phyloP scores from a whole-genome alignment of 2,797 vertebrate species.

The Poeciliopsis turneri region DNA sequence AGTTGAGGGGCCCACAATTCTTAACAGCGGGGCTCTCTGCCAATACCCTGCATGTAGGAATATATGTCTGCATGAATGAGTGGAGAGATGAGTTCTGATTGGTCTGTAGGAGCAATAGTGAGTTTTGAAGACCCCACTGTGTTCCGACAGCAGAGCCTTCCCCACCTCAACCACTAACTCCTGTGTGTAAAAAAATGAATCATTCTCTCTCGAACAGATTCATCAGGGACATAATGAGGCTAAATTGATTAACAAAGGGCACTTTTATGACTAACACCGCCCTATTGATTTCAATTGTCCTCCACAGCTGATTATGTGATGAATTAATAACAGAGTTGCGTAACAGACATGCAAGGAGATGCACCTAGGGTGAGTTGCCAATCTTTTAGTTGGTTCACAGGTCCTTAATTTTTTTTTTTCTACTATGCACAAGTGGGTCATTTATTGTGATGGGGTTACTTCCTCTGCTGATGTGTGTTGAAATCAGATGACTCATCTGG shows the following conservation, averaged over 20 bases:
- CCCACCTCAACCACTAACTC: not conserved
- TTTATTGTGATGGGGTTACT: slow-evolving; percentile 1
- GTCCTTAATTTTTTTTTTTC: slow-evolving; percentile 11
- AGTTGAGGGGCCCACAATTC: not conserved
- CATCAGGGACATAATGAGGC: slow-evolving; percentile 71
- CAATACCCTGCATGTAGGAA: not conserved
- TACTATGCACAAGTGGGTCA: slow-evolving; percentile 2
- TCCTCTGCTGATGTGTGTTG: slow-evolving; percentile 10
- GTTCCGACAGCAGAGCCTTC: not conserved
- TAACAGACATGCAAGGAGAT: slow-evolving; percentile 14
- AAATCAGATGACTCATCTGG: slow-evolving; percentile 24
- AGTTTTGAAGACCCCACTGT: not conserved
- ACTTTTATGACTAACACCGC: slow-evolving; percentile 68
- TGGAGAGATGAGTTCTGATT: not conserved
- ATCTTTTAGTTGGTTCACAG: not conserved
- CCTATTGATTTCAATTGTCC: slow-evolving; percentile 70
- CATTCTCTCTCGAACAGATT: slow-evolving; percentile 67
- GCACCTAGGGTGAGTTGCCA: not conserved
- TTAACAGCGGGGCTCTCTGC: not conserved
- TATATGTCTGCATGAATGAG: not conserved
- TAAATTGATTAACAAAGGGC: slow-evolving; percentile 76
- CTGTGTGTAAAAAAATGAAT: slow-evolving; percentile 57
- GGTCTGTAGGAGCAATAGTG: not conserved
- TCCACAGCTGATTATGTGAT: slow-evolving; percentile 58
- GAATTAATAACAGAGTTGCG: slow-evolving; percentile 48